Base-by-base conservation (phyloP, 2,113 vertebrate species). In the Tachycineta bicolor region DNA sequence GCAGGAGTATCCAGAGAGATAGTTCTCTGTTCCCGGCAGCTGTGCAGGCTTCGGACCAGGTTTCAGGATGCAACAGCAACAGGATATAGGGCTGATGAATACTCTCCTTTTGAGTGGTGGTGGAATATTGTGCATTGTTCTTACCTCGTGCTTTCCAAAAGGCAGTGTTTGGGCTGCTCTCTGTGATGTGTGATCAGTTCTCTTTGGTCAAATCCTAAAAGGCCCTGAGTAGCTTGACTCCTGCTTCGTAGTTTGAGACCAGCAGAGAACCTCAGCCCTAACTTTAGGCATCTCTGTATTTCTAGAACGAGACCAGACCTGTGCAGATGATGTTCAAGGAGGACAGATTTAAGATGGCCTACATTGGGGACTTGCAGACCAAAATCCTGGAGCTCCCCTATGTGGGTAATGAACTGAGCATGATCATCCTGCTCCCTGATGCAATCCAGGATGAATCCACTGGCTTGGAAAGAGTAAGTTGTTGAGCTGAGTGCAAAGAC, bases 381-480 rank as follows among this genome's bases (percentile, higher is more conserved):
- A 96, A 98, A 97, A 80, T 99, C 88, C 96, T 99, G n/a, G 99
- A 99, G 96, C 63, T 99, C 29, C 99, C 99, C 1, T 99, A 99
- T 24, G 49, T 76, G 3, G 98, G 89, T 11, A 92, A 97, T 16
- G 98, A 99, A 33, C 97, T 99, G 59, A 99, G 98, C 94, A 98
- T 99, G 99, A 69, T 99, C 77, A 97, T 99, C 80, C 73, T 99
- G 85, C 98, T 99, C 9, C 99, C 99, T 0, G 89, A 89, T 31
- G 43, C 94, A 1, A 98, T 98, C 1, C 93, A 98, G 80, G 98
- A 99, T 56, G 91, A 37, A 81, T 97, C 97, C 23, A 98, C 98
- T 3, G 99, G 98, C 28, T 98, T 99, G 91, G 97, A 98, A 94
- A 96, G 92, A 68, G 99, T 99, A 97, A 96, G 97, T 34, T 29